These are phyloP conservation scores for Mythimna pallens DNA, from an alignment of 2,888 invertebrate genomes.

Conservation along the genomic window DNA sequence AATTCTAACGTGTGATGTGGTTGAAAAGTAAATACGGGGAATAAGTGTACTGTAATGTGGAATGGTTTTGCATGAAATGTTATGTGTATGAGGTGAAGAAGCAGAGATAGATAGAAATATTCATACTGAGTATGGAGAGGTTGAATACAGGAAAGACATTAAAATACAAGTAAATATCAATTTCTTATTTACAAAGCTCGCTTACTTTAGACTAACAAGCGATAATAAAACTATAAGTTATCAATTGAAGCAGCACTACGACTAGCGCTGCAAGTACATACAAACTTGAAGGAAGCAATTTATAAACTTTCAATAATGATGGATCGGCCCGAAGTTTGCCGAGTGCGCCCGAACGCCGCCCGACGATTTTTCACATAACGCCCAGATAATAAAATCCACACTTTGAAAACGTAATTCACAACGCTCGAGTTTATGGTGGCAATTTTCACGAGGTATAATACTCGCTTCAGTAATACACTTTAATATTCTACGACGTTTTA, in stretches of 20 bases:
- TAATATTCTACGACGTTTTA: constrained; percentile 87
- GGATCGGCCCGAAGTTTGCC: constrained; percentile 76
- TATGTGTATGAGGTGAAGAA: neutral
- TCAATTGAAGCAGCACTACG: constrained; percentile 63
- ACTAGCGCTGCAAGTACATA: constrained; percentile 66
- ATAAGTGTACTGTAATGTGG: neutral
- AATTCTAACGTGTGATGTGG: constrained; percentile 13
- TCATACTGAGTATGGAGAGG: neutral
- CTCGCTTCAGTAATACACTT: constrained; percentile 82
- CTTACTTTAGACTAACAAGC: constrained; percentile 37
- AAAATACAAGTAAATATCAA: constrained; percentile 17
- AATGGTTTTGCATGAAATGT: neutral
- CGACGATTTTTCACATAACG: constrained; percentile 81
- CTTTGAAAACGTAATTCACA: constrained; percentile 86
- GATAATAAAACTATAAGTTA: constrained; percentile 54
- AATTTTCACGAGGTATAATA: constrained; percentile 86
- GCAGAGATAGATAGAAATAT: neutral
- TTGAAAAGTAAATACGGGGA: constrained; percentile 8
- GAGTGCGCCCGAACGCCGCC: constrained; percentile 67
- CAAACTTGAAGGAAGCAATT: constrained; percentile 84
- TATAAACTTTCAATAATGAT: constrained; percentile 89
- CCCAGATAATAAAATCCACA: constrained; percentile 87
- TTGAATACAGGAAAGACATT: neutral
- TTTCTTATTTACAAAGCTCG: constrained; percentile 20
- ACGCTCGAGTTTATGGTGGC: constrained; percentile 84